A percentile compares a stretch with the other conserved stretches of the same genome.
These are phyloP conservation scores for Chelonoidis abingdonii DNA, from an alignment of 2,113 vertebrate species.

Conservation along the genomic window DNA sequence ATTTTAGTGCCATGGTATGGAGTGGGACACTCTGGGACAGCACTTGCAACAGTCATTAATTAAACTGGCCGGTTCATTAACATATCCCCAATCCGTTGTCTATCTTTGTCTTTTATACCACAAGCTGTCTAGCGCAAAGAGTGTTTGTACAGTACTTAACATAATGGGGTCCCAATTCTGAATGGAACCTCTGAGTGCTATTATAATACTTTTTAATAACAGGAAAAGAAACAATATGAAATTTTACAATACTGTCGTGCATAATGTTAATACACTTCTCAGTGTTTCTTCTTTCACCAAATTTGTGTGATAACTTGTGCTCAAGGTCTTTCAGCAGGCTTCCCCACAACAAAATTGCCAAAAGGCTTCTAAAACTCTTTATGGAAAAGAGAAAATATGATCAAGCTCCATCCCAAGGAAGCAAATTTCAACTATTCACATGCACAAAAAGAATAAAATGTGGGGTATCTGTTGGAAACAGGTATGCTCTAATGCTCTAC, in stretches of 20 bases:
- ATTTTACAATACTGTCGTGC: background rate
- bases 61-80: background rate
- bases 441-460: constrained; percentile 52
- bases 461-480: constrained; percentile 65
- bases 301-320: background rate
- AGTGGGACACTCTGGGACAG: background rate
- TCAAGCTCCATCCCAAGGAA: constrained; percentile 12
- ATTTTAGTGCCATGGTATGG: background rate
- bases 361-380: background rate
- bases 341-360: constrained; percentile 13
- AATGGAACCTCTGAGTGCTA: background rate
- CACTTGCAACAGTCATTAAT: background rate
- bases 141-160: background rate
- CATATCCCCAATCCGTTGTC: background rate
- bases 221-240: background rate
- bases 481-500: constrained; percentile 59
- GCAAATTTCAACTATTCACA: constrained; percentile 47
- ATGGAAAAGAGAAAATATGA: background rate
- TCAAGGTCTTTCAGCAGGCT: background rate
- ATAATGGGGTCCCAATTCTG: background rate
- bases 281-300: background rate
- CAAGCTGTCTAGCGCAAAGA: background rate
- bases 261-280: constrained; percentile 15
- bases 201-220: background rate
- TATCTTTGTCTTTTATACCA: background rate